phyloP scores from a whole-genome alignment of 2,797 vertebrate species.

The Anableps anableps region DNA sequence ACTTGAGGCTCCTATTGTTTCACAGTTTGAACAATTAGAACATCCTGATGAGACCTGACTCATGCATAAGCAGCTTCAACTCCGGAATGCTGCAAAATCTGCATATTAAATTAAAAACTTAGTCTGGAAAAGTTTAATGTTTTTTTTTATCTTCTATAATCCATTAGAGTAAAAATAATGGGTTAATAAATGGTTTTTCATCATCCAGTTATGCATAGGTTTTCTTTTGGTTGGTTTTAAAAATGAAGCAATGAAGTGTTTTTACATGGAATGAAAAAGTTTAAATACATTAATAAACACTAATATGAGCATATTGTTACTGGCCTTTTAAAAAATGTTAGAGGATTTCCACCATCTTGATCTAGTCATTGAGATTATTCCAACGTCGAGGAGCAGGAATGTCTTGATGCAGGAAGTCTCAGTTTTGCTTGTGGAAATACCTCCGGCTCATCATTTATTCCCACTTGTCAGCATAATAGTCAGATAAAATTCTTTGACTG shows the following conservation, averaged over 20 bases:
- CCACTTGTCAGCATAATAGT: slow-evolving; percentile 3
- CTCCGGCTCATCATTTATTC: neutral
- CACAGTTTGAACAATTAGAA: neutral
- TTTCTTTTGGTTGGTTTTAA: neutral
- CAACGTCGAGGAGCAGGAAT: neutral
- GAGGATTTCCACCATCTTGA: neutral
- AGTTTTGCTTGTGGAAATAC: neutral
- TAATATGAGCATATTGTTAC: neutral
- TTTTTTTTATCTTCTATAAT: neutral
- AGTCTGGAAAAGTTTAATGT: neutral
- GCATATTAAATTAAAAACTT: neutral
- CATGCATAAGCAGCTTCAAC: neutral
- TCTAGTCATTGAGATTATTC: neutral
- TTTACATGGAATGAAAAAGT: no score
- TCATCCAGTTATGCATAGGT: neutral
- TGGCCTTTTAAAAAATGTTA: neutral
- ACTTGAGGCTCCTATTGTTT: neutral
- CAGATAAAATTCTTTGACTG: neutral
- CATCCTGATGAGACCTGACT: neutral
- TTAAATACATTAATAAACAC: neutral
- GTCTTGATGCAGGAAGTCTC: neutral
- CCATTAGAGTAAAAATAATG: neutral
- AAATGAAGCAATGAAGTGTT: neutral
- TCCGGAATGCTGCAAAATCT: neutral
- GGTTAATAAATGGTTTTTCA: neutral